Evolutionary conservation across 92 coral and sea anemone genomes (phyloP).

Genomic region (Porites cylindrica): DNA sequence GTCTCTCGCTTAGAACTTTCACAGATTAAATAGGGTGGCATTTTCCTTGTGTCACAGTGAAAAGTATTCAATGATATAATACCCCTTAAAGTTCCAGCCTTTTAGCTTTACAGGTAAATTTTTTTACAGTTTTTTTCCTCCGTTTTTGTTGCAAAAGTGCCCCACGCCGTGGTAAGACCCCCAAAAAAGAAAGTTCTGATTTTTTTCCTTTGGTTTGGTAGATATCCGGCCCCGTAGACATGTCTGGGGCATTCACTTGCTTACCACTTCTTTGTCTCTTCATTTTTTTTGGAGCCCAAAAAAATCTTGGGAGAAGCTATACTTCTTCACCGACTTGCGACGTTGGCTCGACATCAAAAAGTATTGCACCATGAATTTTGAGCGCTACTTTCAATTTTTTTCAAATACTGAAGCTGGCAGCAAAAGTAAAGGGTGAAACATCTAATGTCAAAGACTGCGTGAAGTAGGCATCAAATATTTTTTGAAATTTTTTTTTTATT

Average conservation of each 20-base stretch:
- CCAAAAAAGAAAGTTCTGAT: neutral
- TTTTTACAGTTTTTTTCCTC: neutral
- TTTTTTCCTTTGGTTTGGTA: neutral
- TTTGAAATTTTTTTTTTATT: neutral
- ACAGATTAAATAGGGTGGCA: neutral
- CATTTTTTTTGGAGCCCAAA: neutral
- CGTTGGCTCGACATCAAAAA: neutral
- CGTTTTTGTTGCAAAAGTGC: neutral
- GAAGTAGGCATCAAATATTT: neutral
- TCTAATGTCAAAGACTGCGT: neutral
- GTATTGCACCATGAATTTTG: neutral
- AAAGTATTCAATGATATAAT: neutral
- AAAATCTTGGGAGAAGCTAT: neutral
- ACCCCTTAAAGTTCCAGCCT: neutral
- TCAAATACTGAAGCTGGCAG: neutral
- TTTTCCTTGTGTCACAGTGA: neutral
- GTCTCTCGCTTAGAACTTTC: neutral
- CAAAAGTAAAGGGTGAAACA: neutral
- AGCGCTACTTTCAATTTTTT: neutral
- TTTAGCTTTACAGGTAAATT: neutral
- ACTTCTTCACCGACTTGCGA: conserved; percentile 35
- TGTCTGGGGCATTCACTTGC: conserved; percentile 4
- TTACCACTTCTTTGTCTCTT: conserved; percentile 17
- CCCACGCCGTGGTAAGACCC: conserved; percentile 5
- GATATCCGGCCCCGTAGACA: conserved; percentile 15